Evolutionary conservation across 1,140 invertebrate genomes (phyloP), one percentile per base, ranked within the genome.

Genomic region (Trigoniulus corallinus): DNA sequence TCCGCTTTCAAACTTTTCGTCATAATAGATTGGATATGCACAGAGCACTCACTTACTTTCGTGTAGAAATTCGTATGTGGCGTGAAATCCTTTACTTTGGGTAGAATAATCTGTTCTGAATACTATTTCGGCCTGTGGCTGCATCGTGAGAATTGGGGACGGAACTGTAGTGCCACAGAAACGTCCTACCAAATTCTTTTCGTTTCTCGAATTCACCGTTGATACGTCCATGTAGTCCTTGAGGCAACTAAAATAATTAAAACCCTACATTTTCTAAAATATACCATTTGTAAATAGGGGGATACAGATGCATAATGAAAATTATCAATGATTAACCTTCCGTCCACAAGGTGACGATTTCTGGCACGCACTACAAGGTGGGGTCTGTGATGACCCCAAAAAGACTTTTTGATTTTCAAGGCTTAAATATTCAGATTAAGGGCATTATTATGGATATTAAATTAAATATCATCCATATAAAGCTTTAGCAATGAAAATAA

Each of bases 91-190:
- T 41, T 40, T 34, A 47, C 54, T 50, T 25, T 64, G 62, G 18
- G 58, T 51, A 29, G 60, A 63, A 37, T 63, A 59, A 51, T 67
- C 64, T 34, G 65, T 58, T 27, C 57, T 53, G 52, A 67, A 67
- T 22, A 62, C 58, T 1, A 67, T 54, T 56, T 67, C 64, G 3
- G 58, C 56, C 29, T 52, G 57, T 13, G 65, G 64, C 52, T 65
- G 61, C 53, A 67, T 61, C 15, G 64, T 55, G 1, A 62, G 48
- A 20, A 65, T 22, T 13, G 59, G 57, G 24, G 56, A 49, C 21
- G 44, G 37, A 18, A 59, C 41, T 20, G 56, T 39, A 7, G 23
- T 42, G 2, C 64, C 64, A 54, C 64, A 66, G 53, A 57, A 66
- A 18, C 64, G 54, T 12, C 63, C 61, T 1, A 64, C 52, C 37